Base-by-base conservation (phyloP, 2,888 invertebrate genomes). In the Callinectes sapidus region DNA sequence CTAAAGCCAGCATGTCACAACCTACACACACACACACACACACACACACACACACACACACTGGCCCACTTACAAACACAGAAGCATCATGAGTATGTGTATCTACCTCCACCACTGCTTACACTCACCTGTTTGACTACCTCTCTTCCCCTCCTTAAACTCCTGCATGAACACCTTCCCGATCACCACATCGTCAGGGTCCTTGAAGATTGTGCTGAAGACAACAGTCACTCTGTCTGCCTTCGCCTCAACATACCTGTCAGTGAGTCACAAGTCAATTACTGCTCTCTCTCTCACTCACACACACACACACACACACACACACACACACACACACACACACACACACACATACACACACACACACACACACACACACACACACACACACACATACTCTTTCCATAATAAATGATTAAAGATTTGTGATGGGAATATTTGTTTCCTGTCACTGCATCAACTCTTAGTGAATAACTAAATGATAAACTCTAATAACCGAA, bases 141-240 rank as follows among this genome's bases (percentile, higher is more conserved):
- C 99, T 96, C 99, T 97, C 95, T 99, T 97, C 32, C 99, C 99
- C 96, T 99, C 99, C 96, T 99, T 98, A 95, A 99, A 97, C 96
- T 99, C 99, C 96, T 99, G 99, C 97, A 99, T 98, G 96, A 99
- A 99, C 95, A 99, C 98, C 96, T 99, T 99, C 92, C 99, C 99
- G 96, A 99, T 98, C 92, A 99, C 97, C 95, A 99, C 98, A 96
- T 99, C 99, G 96, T 99, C 99, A 95, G 99, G 98, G 96, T 99
- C 99, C 95, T 98, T 98, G 96, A 99, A 99, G 95, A 99, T 98
- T 95, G 99, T 99, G 95, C 99, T 99, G 96, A 99, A 99, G 95
- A 99, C 99, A 94, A 99, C 99, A 32, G 99, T 99, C 94, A 99
- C 99, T 95, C 99, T 97, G 96, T 99, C 99, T 94, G 98, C 97